Percentiles rank a stretch among this genome's conserved stretches.
These are phyloP conservation scores for Lophotriccus pileatus DNA, from an alignment of 2,797 vertebrate genomes.

Conservation along the genomic window DNA sequence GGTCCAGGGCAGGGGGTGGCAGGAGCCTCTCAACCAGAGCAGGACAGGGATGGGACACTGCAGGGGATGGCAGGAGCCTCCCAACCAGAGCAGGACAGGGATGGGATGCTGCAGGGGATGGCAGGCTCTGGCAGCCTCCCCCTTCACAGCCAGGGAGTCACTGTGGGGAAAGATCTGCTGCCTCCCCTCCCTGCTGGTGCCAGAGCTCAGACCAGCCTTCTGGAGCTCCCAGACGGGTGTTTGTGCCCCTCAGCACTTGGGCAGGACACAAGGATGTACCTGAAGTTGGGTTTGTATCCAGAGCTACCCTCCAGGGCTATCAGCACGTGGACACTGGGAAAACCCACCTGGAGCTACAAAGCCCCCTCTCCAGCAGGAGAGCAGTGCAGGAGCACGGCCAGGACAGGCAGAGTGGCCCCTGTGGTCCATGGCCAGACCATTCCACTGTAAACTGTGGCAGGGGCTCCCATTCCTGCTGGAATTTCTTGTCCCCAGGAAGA, in stretches of 20 bases:
- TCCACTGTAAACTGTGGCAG: neutral
- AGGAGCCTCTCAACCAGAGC: neutral
- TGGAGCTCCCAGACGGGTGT: neutral
- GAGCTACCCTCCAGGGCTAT: neutral
- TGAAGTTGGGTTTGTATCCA: neutral
- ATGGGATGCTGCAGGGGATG: neutral
- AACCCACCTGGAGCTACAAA: neutral
- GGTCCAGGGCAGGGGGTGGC: neutral
- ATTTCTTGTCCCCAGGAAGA: neutral
- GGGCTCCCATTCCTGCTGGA: neutral
- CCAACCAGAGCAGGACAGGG: neutral
- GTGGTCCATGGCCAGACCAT: neutral
- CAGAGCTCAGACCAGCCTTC: neutral
- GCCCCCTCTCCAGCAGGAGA: neutral
- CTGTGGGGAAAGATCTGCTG: neutral
- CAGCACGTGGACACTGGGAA: fast-evolving
- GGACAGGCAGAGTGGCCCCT: neutral
- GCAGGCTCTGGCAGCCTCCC: neutral
- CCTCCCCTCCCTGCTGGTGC: neutral
- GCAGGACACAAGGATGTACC: neutral
- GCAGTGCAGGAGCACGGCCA: neutral
- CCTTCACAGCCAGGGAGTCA: fast-evolving
- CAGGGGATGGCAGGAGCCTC: neutral
- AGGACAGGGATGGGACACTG: neutral
- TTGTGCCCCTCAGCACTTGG: too few relatives aligned